Conservation (phyloP, 1,140 invertebrate species). For the Heliothis virescens region DNA sequence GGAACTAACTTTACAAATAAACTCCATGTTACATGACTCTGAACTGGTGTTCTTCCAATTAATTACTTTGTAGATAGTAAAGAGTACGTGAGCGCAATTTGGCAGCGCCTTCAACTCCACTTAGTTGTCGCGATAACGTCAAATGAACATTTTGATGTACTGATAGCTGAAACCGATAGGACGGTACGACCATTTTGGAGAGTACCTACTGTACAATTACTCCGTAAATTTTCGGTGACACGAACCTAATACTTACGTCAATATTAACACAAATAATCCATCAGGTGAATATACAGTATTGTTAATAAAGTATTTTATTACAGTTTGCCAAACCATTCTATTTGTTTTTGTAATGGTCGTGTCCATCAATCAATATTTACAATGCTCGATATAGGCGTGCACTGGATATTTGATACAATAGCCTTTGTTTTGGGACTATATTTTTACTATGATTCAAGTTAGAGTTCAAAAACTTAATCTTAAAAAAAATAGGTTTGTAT, state of each 20-base stretch:
- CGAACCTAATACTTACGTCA: neutral
- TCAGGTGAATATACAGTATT: constrained; percentile 8
- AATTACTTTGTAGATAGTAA: constrained; percentile 53
- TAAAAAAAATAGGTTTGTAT: neutral
- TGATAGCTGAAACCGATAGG: constrained; percentile 19
- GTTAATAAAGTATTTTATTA: neutral
- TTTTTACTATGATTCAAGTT: no score
- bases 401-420: no score
- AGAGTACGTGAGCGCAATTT: constrained; percentile 54
- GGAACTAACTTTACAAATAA: constrained; percentile 37
- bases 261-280: constrained; percentile 23
- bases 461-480: no score
- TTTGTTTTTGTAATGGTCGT: neutral
- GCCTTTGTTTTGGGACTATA: no score
- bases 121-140: constrained; percentile 29
- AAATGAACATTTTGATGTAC: constrained; percentile 36
- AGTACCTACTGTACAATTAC: no score
- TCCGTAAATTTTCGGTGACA: neutral
- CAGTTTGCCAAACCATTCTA: neutral
- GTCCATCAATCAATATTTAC: constrained; percentile 2
- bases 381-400: neutral
- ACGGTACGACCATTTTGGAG: neutral
- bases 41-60: constrained; percentile 44
- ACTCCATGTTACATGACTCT: neutral
- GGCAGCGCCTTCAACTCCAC: constrained; percentile 8